Percentiles rank a stretch among this genome's conserved stretches.
Evolutionary conservation across 2,888 invertebrate genomes (phyloP).

Genomic region (Trypoxylon attenuatum): DNA sequence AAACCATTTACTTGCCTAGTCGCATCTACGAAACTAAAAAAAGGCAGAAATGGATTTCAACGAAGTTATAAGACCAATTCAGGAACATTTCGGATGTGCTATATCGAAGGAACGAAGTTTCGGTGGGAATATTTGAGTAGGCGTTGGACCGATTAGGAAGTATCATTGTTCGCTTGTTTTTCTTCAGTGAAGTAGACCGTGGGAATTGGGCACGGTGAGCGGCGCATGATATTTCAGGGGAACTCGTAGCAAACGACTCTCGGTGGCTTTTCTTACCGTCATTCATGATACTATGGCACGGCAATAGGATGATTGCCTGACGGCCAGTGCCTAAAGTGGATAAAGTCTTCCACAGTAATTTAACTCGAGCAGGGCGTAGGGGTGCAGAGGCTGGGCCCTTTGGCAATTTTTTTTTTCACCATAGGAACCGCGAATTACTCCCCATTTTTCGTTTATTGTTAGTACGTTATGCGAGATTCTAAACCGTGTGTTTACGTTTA

Average conservation of each 20-base stretch:
- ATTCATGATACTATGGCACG: conserved; percentile 66
- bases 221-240: conserved; percentile 60
- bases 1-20: background rate
- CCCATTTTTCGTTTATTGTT: too few relatives aligned
- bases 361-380: conserved; percentile 64
- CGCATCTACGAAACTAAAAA: too few relatives aligned
- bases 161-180: conserved; percentile 35
- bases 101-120: too few relatives aligned
- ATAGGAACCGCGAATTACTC: too few relatives aligned
- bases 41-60: background rate
- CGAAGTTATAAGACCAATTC: too few relatives aligned
- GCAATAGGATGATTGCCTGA: conserved; percentile 71
- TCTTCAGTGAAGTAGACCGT: conserved; percentile 46
- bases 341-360: conserved; percentile 70
- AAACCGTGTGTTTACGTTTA: too few relatives aligned
- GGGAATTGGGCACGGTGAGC: conserved; percentile 48
- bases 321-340: conserved; percentile 70
- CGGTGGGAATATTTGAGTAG: too few relatives aligned
- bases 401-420: conserved; percentile 25
- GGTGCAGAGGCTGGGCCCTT: conserved; percentile 40
- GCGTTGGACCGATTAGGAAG: conserved; percentile 10
- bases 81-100: too few relatives aligned
- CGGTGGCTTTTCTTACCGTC: conserved; percentile 68
- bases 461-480: too few relatives aligned
- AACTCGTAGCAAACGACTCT: conserved; percentile 59